Percentiles rank a stretch among this genome's conserved stretches.
Evolutionary conservation across 2,797 vertebrate genomes (phyloP).

Genomic region (Bucorvus abyssinicus): DNA sequence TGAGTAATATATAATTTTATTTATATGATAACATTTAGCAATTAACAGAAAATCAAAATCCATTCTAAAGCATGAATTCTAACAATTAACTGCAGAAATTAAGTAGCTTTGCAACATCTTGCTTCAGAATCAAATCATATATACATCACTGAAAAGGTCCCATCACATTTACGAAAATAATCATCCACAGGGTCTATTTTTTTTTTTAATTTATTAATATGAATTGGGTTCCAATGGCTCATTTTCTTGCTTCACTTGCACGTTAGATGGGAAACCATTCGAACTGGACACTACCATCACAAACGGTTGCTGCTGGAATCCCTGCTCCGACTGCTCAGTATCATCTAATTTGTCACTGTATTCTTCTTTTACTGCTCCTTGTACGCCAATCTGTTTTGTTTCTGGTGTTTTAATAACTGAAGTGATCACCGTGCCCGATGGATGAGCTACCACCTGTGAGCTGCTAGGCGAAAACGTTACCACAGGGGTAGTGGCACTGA

Average conservation of each 20-base stretch:
- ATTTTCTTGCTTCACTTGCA: conserved; percentile 75
- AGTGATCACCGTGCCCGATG: conserved; percentile 80
- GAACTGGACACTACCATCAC: conserved; percentile 79
- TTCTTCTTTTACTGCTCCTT: conserved; percentile 52
- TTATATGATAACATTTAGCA: conserved; percentile 50
- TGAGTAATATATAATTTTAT: conserved; percentile 42
- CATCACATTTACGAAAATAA: conserved; percentile 70
- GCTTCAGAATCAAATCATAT: conserved; percentile 67
- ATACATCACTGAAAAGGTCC: conserved; percentile 66
- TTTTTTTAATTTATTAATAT: conserved; percentile 39
- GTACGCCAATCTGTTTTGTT: conserved; percentile 62
- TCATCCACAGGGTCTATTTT: conserved; percentile 56
- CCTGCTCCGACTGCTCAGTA: conserved; percentile 61
- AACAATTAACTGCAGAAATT: conserved; percentile 68
- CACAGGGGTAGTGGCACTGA: conserved; percentile 70
- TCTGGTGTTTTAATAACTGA: conserved; percentile 84
- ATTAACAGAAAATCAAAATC: conserved; percentile 70
- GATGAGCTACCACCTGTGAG: conserved; percentile 78
- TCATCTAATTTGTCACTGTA: conserved; percentile 51
- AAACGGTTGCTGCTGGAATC: conserved; percentile 75
- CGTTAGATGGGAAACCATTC: conserved; percentile 66
- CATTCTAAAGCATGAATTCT: conserved; percentile 69
- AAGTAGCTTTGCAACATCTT: conserved; percentile 60
- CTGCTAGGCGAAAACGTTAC: conserved; percentile 78
- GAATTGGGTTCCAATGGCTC: conserved; percentile 73